Conservation (phyloP, 1,140 invertebrate genomes). For the Tetragonula clypearis region DNA sequence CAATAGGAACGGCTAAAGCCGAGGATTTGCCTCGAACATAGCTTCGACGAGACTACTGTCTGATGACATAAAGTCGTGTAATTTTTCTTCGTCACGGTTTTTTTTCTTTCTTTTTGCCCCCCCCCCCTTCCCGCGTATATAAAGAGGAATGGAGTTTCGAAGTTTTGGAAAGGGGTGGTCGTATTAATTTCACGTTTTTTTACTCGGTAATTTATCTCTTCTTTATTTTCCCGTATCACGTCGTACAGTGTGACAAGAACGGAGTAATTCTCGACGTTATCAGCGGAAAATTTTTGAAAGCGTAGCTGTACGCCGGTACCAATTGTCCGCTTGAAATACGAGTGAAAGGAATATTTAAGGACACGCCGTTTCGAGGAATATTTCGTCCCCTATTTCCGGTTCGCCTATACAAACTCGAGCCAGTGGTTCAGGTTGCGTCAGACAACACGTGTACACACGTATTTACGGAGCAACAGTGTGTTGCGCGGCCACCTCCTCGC, state of each 20-base stretch:
- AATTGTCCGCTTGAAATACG: conserved; percentile 48
- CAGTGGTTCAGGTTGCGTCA: conserved; percentile 70
- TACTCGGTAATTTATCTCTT: background rate
- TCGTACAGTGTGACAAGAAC: background rate
- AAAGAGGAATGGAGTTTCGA: background rate
- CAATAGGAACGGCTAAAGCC: conserved; percentile 53
- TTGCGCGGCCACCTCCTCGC: conserved; percentile 34
- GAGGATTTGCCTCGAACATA: conserved; percentile 50
- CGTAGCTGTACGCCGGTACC: conserved; percentile 5
- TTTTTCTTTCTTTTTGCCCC: too few species aligned
- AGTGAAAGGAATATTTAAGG: conserved; percentile 66
- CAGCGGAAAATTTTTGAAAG: background rate
- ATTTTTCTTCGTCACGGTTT: conserved; percentile 8
- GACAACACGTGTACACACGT: conserved; percentile 64
- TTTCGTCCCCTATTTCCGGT: conserved; percentile 66
- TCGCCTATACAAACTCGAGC: conserved; percentile 72
- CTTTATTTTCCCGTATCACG: background rate
- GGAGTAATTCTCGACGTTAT: background rate
- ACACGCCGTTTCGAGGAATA: conserved; percentile 66
- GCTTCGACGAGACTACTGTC: conserved; percentile 23
- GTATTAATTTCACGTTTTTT: background rate
- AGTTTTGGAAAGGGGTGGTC: background rate
- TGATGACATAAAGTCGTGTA: conserved; percentile 50
- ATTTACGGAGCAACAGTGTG: conserved; percentile 42
- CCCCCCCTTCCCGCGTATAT: too few species aligned